Evolutionary conservation across 2,113 vertebrate genomes (phyloP).

Genomic region (Osmerus mordax): DNA sequence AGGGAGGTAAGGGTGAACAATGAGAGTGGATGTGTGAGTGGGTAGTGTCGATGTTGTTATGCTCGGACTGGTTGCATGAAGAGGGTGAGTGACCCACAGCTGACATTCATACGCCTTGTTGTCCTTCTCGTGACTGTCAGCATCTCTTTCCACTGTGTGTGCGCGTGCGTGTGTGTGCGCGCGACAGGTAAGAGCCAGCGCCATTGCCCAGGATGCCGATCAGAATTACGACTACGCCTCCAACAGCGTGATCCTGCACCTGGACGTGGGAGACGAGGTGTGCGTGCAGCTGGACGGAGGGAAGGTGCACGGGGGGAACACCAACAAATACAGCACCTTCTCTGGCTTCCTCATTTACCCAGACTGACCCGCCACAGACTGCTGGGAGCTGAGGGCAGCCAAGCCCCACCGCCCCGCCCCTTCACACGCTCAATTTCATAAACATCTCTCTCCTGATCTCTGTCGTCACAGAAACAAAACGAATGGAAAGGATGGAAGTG

Average conservation of each 20-base stretch:
- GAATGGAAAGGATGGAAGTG: no score
- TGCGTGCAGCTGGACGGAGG: conserved; percentile 93
- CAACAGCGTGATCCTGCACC: conserved; percentile 91
- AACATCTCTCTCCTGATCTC: neutral
- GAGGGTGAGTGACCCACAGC: conserved; percentile 21
- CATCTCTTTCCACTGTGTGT: conserved; percentile 27
- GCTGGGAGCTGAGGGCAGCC: neutral
- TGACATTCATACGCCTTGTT: conserved; percentile 37
- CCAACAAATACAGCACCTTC: conserved; percentile 97
- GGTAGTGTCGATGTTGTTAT: neutral
- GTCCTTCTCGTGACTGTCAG: conserved; percentile 52
- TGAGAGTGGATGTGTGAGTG: no score
- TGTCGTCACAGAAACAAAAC: no score
- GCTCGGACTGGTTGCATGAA: neutral
- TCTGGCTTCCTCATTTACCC: conserved; percentile 95
- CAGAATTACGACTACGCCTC: conserved; percentile 96
- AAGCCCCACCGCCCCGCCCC: neutral
- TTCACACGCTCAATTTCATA: neutral
- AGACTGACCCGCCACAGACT: conserved; percentile 66
- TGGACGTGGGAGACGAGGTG: conserved; percentile 93
- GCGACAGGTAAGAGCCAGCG: conserved; percentile 77
- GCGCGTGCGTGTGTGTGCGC: conserved; percentile 34
- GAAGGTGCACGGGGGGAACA: conserved; percentile 93
- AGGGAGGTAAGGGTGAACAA: no score
- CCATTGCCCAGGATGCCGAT: conserved; percentile 78